Conservation (phyloP, 2,113 vertebrate species). For the Sinocyclocheilus maitianheensis region DNA sequence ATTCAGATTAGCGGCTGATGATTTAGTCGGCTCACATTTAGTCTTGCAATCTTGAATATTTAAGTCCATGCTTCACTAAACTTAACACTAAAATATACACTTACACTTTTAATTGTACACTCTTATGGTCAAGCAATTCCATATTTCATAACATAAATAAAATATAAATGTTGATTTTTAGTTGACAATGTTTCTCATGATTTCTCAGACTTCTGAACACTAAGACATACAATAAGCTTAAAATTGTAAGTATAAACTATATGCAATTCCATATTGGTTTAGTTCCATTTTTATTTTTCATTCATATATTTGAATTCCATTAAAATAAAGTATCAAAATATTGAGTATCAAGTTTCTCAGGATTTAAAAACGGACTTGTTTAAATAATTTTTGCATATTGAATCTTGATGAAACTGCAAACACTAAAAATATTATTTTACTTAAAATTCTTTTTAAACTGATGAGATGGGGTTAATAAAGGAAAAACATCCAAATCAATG, state of each 20-base stretch:
- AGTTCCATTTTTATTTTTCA: too few relatives aligned
- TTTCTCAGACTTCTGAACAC: background rate
- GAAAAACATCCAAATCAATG: background rate
- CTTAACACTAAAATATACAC: background rate
- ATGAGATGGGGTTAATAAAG: background rate
- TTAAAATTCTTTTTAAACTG: too few relatives aligned
- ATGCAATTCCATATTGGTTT: too few relatives aligned
- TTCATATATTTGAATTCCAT: too few relatives aligned
- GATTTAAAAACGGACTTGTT: too few relatives aligned
- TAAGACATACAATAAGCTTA: too few relatives aligned
- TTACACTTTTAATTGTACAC: background rate
- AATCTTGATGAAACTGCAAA: too few relatives aligned
- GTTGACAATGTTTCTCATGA: background rate
- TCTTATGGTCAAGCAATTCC: background rate
- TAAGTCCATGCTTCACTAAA: background rate
- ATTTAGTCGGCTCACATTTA: background rate
- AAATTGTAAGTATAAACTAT: too few relatives aligned
- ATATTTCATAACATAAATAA: background rate
- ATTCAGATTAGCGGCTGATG: background rate
- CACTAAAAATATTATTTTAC: too few relatives aligned
- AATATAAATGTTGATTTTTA: background rate
- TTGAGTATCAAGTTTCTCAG: too few relatives aligned
- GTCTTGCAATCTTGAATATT: background rate
- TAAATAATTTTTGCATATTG: too few relatives aligned
- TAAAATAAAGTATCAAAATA: too few relatives aligned